Evolutionary conservation across 2,888 invertebrate species (phyloP).

Genomic region (Torymus aiolomorphi): DNA sequence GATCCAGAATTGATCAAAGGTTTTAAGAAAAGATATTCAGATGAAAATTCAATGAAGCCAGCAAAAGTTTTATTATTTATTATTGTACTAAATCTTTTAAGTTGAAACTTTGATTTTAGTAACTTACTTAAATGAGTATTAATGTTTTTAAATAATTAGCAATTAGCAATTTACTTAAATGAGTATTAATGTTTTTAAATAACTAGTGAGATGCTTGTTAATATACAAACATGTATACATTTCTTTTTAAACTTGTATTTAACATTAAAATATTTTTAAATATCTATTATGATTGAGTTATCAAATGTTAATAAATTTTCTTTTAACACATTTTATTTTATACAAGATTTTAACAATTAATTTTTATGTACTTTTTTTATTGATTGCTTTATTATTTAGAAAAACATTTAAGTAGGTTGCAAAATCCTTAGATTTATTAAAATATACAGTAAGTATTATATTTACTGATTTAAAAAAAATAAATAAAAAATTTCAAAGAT

Average conservation of each 20-base stretch:
- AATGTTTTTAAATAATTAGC: no score
- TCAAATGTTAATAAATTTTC: no score
- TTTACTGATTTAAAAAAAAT: background rate
- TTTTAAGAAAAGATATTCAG: conserved; percentile 94
- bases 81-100: conserved; percentile 2
- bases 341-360: background rate
- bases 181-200: no score
- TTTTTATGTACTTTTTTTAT: conserved; percentile 9
- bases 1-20: conserved; percentile 93
- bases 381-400: background rate
- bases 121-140: conserved; percentile 17
- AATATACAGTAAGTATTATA: background rate
- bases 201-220: no score
- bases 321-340: background rate
- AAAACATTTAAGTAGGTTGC: conserved; percentile 14
- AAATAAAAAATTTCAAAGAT: conserved; percentile 6
- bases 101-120: conserved; percentile 16
- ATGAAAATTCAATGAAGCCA: conserved; percentile 84
- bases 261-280: no score
- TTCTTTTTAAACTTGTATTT: no score
- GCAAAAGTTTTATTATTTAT: conserved; percentile 64
- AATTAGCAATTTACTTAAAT: conserved; percentile 29
- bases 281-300: no score
- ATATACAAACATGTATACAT: no score
- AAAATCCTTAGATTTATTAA: conserved; percentile 17